Percentiles rank a stretch among this genome's conserved stretches.
Evolutionary conservation across 2,888 invertebrate species (phyloP).

Genomic region (Rhingia campestris): DNA sequence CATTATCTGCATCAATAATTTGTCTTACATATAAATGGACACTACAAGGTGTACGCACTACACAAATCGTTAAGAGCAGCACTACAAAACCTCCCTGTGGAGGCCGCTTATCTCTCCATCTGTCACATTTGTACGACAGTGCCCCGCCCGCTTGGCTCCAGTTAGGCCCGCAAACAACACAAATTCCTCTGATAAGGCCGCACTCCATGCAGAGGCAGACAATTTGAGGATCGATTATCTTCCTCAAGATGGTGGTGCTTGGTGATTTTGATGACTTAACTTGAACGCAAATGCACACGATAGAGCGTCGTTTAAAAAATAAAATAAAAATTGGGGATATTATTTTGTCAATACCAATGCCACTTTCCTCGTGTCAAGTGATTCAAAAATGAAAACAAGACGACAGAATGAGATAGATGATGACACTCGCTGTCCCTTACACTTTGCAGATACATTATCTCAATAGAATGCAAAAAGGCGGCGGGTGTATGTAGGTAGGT

Average conservation of each 20-base stretch:
- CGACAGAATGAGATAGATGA: constrained; percentile 8
- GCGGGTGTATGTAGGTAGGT: neutral
- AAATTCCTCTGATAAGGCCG: constrained; percentile 66
- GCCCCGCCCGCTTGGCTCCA: constrained; percentile 60
- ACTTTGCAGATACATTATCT: constrained; percentile 22
- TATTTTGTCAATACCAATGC: constrained; percentile 55
- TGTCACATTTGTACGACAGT: constrained; percentile 9
- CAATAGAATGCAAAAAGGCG: constrained; percentile 38
- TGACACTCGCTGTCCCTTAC: constrained; percentile 30
- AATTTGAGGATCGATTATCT: constrained; percentile 69
- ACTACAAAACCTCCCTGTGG: constrained; percentile 10
- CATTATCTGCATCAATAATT: neutral
- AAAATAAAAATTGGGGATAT: constrained; percentile 59
- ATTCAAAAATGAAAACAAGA: constrained; percentile 18
- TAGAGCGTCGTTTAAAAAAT: neutral
- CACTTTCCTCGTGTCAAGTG: constrained; percentile 20
- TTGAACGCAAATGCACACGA: constrained; percentile 31
- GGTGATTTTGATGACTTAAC: constrained; percentile 55
- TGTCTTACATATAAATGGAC: constrained; percentile 3
- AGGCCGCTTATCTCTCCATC: constrained; percentile 52
- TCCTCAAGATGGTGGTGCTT: constrained; percentile 36
- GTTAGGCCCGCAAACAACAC: constrained; percentile 61
- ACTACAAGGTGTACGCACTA: constrained; percentile 14
- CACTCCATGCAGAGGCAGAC: constrained; percentile 39
- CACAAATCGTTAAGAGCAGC: constrained; percentile 29